A percentile compares a stretch with the other conserved stretches of the same genome.
These are phyloP conservation scores for Oopsacas minuta DNA, from an alignment of 37 sponge, comb jelly and placozoan genomes.

Conservation along the genomic window DNA sequence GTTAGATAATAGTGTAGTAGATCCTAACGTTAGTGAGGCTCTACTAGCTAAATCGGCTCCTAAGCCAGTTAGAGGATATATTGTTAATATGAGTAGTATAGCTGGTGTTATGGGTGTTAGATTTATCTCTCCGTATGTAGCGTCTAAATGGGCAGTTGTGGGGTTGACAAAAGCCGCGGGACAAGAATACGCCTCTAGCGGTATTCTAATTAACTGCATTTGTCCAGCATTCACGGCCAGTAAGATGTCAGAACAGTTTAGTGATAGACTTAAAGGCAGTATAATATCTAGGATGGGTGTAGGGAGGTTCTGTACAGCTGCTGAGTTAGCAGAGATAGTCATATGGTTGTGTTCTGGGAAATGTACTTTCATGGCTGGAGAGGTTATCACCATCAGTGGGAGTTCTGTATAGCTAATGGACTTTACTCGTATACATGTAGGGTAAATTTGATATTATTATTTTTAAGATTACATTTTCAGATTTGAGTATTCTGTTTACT, in stretches of 20 bases:
- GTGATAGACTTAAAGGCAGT: background rate
- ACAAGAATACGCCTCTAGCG: background rate
- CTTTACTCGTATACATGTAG: no score
- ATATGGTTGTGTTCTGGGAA: conserved; percentile 14
- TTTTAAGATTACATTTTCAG: no score
- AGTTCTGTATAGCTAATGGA: background rate
- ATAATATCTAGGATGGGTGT: background rate
- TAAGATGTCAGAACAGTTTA: background rate
- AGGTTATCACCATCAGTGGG: background rate
- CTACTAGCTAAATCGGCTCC: background rate
- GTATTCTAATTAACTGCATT: background rate
- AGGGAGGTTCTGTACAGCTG: background rate
- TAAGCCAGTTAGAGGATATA: background rate
- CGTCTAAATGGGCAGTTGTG: conserved; percentile 13
- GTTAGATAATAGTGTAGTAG: background rate
- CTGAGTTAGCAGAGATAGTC: background rate
- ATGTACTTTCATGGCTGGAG: conserved; percentile 6
- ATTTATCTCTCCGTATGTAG: background rate
- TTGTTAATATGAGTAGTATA: background rate
- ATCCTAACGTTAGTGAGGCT: background rate
- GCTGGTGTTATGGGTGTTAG: background rate
- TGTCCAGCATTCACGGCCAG: background rate
- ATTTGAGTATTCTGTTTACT: no score
- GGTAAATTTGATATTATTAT: no score
- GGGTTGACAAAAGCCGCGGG: background rate